These are phyloP conservation scores for Corydoras sp. DNA, from an alignment of 2,113 vertebrate genomes.

Conservation along the genomic window DNA sequence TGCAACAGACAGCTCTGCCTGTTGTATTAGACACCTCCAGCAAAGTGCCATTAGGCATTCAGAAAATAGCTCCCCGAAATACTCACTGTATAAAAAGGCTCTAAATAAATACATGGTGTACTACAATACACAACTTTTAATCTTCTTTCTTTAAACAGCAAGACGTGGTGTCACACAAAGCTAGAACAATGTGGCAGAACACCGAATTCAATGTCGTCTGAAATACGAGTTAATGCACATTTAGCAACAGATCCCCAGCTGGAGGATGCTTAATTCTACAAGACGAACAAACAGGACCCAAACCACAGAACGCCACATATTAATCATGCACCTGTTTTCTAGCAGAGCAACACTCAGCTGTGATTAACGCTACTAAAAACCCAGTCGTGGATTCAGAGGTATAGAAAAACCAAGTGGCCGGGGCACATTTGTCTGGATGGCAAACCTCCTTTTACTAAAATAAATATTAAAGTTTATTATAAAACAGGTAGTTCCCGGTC, in stretches of 20 bases:
- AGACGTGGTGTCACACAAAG: background rate
- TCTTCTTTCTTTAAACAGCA: background rate
- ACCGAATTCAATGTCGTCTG: background rate
- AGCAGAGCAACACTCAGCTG: constrained; percentile 4
- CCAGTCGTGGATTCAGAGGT: constrained; percentile 5
- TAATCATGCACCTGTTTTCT: constrained; percentile 29
- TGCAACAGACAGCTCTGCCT: constrained; percentile 10
- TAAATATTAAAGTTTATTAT: constrained; percentile 6
- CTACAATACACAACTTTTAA: no score
- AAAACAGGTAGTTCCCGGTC: no score
- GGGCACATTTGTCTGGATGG: constrained; percentile 11
- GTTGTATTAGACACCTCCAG: constrained; percentile 16
- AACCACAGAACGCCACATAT: constrained; percentile 3
- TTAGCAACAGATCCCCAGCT: background rate
- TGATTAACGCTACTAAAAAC: constrained; percentile 6
- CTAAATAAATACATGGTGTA: no score
- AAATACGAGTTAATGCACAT: background rate
- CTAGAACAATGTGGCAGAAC: background rate
- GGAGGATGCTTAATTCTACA: background rate
- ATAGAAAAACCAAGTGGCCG: constrained; percentile 10
- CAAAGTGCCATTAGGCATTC: background rate
- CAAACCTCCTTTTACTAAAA: constrained; percentile 10
- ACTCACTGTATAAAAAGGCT: background rate
- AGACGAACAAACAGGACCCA: constrained; percentile 6
- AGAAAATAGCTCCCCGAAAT: background rate